A percentile compares a stretch with the other conserved stretches of the same genome.
Evolutionary conservation across 2,113 vertebrate genomes (phyloP).

Genomic region (Phoxinus phoxinus): DNA sequence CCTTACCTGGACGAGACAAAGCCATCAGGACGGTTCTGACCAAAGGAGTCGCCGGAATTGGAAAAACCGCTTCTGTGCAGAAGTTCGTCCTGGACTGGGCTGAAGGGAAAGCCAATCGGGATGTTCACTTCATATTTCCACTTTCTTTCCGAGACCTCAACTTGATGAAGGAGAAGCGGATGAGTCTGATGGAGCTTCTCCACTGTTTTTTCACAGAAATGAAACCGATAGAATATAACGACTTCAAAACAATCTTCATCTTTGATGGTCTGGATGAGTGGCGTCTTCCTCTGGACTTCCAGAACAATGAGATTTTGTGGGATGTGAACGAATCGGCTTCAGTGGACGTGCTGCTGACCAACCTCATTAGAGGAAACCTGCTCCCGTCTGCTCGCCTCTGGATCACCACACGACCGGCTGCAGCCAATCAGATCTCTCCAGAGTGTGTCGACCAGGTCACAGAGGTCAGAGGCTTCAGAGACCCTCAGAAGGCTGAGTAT

Average conservation of each 20-base stretch:
- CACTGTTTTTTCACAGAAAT: slow-evolving; percentile 22
- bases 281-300: slow-evolving; percentile 34
- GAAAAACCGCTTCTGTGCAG: slow-evolving; percentile 35
- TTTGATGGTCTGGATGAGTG: slow-evolving; percentile 39
- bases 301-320: neutral
- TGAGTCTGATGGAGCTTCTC: slow-evolving; percentile 40
- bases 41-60: slow-evolving; percentile 37
- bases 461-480: slow-evolving; percentile 32
- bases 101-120: slow-evolving; percentile 40
- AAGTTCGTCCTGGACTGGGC: slow-evolving; percentile 35
- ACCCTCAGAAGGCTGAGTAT: slow-evolving; percentile 28
- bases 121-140: slow-evolving; percentile 39
- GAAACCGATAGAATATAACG: neutral
- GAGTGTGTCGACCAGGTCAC: slow-evolving; percentile 10
- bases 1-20: neutral
- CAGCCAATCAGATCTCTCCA: slow-evolving; percentile 31
- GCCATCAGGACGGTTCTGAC: slow-evolving; percentile 28
- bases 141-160: slow-evolving; percentile 51
- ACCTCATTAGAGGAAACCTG: slow-evolving; percentile 37
- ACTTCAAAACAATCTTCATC: slow-evolving; percentile 8
- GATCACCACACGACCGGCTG: slow-evolving; percentile 36
- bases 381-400: slow-evolving; percentile 35
- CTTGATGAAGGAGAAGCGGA: slow-evolving; percentile 28
- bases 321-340: slow-evolving; percentile 8
- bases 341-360: neutral